Evolutionary conservation across 2,888 invertebrate species (phyloP).

Genomic region (Lepidochitona cinerea): DNA sequence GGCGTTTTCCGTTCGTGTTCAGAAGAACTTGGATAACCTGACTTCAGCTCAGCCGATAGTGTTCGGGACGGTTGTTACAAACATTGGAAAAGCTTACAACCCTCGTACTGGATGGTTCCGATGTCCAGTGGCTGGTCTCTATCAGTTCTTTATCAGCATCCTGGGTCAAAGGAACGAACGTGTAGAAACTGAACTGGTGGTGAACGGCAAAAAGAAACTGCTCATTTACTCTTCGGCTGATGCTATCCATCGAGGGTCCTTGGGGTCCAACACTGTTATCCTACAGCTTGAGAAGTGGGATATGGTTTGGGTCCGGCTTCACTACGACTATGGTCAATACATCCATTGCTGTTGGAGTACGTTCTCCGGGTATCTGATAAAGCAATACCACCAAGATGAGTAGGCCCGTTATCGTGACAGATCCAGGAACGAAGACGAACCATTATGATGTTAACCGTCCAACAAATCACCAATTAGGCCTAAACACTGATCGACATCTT

Average conservation of each 20-base stretch:
- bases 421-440: too few species aligned
- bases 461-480: too few species aligned
- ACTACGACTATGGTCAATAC: conserved; percentile 14
- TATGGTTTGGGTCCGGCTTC: conserved; percentile 31
- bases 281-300: conserved; percentile 22
- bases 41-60: conserved; percentile 18
- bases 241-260: conserved; percentile 14
- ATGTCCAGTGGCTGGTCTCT: conserved; percentile 19
- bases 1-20: conserved; percentile 22
- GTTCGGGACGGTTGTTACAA: conserved; percentile 17
- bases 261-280: conserved; percentile 31
- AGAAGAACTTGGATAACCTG: conserved; percentile 20
- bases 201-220: conserved; percentile 12
- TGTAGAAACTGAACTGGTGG: conserved; percentile 27
- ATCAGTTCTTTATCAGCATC: conserved; percentile 26
- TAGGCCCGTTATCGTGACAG: too few species aligned
- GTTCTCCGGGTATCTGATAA: conserved; percentile 26
- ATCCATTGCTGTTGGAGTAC: conserved; percentile 29
- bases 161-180: conserved; percentile 20
- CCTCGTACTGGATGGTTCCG: conserved; percentile 17
- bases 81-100: conserved; percentile 24
- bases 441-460: too few species aligned
- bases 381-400: too few species aligned
- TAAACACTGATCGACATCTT: too few species aligned
- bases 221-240: conserved; percentile 22